Conservation (phyloP, 2,113 vertebrate genomes). For the Crotalus viridis region DNA sequence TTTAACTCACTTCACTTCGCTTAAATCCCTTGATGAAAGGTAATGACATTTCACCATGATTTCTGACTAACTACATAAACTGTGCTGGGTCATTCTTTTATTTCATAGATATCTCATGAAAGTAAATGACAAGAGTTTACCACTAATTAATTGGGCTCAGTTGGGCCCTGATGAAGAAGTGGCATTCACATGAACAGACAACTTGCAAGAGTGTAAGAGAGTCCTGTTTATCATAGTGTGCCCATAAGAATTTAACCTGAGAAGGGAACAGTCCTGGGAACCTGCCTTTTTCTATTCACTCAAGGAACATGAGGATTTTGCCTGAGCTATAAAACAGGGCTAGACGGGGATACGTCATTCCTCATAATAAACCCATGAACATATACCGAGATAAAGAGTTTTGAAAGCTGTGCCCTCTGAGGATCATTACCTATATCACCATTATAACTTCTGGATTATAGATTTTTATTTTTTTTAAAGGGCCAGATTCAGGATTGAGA, state of each 20-base stretch:
- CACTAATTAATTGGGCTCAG: not conserved
- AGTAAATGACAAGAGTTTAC: slow-evolving; percentile 59
- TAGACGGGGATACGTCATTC: not conserved
- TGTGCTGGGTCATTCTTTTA: slow-evolving; percentile 60
- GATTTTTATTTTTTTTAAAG: not conserved
- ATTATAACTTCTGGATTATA: not conserved
- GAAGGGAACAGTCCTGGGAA: not conserved
- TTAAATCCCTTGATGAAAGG: slow-evolving; percentile 76
- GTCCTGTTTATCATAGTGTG: not conserved
- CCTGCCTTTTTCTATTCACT: not conserved
- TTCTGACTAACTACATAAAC: slow-evolving; percentile 73
- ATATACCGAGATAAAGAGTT: not conserved
- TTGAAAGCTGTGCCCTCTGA: not conserved
- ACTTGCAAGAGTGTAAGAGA: not conserved
- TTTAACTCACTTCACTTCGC: slow-evolving; percentile 79
- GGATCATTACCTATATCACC: not conserved
- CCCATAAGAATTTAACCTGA: not conserved
- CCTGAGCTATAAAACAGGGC: not conserved
- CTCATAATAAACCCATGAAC: not conserved
- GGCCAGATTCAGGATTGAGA: not conserved
- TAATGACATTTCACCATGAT: slow-evolving; percentile 76
- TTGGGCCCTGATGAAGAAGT: not conserved
- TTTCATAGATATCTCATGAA: slow-evolving; percentile 66
- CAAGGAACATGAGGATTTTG: not conserved
- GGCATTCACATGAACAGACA: not conserved